Evolutionary conservation across 2,888 invertebrate species (phyloP).

Genomic region (Eledona agricola): DNA sequence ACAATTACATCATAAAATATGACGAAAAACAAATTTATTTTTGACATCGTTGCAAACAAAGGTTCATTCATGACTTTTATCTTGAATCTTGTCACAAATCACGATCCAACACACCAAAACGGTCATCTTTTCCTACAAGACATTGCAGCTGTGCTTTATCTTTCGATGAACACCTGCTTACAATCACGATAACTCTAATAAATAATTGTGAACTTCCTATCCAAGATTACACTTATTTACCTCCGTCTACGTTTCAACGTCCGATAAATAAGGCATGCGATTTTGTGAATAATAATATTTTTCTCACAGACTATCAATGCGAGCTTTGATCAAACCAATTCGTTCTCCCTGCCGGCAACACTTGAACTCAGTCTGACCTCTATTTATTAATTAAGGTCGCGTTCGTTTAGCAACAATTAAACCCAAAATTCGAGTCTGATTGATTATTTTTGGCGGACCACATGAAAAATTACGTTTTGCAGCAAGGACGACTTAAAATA

Average conservation of each 20-base stretch:
- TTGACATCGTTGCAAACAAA: too few relatives aligned
- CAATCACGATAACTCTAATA: slow-evolving; percentile 13
- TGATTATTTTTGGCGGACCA: background rate
- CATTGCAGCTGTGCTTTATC: slow-evolving; percentile 7
- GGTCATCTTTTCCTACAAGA: background rate
- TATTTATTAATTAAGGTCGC: slow-evolving; percentile 8
- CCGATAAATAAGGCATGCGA: background rate
- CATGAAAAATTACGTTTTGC: too few relatives aligned
- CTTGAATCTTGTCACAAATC: too few relatives aligned
- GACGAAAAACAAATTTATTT: too few relatives aligned
- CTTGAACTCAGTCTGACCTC: slow-evolving; percentile 18
- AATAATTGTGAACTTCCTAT: slow-evolving; percentile 1
- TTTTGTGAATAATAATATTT: slow-evolving; percentile 3
- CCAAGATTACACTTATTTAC: too few relatives aligned
- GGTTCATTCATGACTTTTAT: too few relatives aligned
- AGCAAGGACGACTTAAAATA: too few relatives aligned
- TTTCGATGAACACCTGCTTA: slow-evolving; percentile 27
- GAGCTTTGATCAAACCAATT: slow-evolving; percentile 15
- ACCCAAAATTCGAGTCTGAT: background rate
- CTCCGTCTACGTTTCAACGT: background rate
- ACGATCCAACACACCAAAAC: slow-evolving; percentile 9
- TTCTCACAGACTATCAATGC: slow-evolving; percentile 9
- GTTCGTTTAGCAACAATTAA: slow-evolving; percentile 5
- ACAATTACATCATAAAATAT: too few relatives aligned
- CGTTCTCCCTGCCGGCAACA: slow-evolving; percentile 4